Percentiles rank a stretch among this genome's conserved stretches.
phyloP scores from a whole-genome alignment of 2,113 vertebrate genomes.

The Halcyon senegalensis region DNA sequence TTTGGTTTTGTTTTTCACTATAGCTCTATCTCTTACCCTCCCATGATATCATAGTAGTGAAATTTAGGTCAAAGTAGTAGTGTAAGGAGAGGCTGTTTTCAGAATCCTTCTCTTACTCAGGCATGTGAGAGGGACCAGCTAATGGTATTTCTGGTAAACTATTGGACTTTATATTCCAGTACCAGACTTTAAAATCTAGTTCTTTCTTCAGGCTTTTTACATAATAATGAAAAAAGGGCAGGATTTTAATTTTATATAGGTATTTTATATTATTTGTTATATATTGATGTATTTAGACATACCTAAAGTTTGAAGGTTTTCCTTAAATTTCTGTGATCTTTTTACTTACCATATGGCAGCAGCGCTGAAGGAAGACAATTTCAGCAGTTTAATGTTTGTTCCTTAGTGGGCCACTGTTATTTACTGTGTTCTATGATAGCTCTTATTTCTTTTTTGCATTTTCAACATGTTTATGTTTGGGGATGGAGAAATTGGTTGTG shows the following conservation, averaged over 20 bases:
- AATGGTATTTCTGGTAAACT: not conserved
- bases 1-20: not conserved
- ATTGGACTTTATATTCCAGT: not conserved
- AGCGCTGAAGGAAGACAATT: not conserved
- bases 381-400: not conserved
- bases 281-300: not conserved
- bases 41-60: not conserved
- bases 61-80: not conserved
- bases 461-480: not conserved
- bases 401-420: accelerated
- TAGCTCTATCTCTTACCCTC: not conserved
- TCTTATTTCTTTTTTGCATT: not conserved
- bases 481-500: not conserved
- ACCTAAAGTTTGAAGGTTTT: not conserved
- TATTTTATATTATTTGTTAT: too few relatives aligned
- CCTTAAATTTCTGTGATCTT: not conserved
- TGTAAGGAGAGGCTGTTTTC: not conserved
- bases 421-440: not conserved
- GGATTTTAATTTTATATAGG: not conserved
- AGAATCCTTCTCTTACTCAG: not conserved
- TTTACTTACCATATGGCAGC: not conserved
- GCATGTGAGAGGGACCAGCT: not conserved
- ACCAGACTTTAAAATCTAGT: not conserved
- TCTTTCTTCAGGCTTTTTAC: not conserved
- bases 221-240: too few relatives aligned